These are phyloP conservation scores for Etia nguti DNA, from an alignment of 2,113 vertebrate species.

Conservation along the genomic window DNA sequence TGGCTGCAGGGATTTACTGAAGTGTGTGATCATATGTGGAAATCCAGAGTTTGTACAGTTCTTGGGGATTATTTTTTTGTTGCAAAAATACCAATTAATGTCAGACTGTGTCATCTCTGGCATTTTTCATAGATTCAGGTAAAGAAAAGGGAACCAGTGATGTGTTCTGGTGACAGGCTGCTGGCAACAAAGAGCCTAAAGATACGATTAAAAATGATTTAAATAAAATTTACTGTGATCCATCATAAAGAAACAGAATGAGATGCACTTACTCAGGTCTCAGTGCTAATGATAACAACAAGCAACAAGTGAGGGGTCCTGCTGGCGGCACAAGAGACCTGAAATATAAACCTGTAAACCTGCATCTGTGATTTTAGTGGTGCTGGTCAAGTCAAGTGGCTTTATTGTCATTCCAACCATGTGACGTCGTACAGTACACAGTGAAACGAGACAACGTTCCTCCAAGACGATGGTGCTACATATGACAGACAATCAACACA, in stretches of 20 bases:
- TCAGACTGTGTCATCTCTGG: not conserved
- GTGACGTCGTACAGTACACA: not conserved
- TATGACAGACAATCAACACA: too few relatives aligned
- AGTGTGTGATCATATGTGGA: fast-evolving
- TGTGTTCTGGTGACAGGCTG: not conserved
- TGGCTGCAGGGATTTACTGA: too few relatives aligned
- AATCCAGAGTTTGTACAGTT: not conserved
- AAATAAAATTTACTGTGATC: too few relatives aligned
- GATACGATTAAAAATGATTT: not conserved
- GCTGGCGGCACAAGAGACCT: not conserved
- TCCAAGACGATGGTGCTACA: not conserved
- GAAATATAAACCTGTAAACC: not conserved
- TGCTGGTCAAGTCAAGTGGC: too few relatives aligned
- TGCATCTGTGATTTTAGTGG: not conserved
- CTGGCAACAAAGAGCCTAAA: not conserved
- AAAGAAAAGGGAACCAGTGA: not conserved
- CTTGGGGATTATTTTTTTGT: not conserved
- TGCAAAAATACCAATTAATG: not conserved
- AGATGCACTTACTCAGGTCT: not conserved
- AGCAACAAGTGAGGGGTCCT: not conserved
- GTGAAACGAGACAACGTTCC: not conserved
- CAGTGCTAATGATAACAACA: not conserved
- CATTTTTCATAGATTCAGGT: not conserved
- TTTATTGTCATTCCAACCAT: too few relatives aligned
- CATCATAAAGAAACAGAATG: not conserved